phyloP scores from a whole-genome alignment of 2,113 vertebrate species.

The Patagioenas fasciata region DNA sequence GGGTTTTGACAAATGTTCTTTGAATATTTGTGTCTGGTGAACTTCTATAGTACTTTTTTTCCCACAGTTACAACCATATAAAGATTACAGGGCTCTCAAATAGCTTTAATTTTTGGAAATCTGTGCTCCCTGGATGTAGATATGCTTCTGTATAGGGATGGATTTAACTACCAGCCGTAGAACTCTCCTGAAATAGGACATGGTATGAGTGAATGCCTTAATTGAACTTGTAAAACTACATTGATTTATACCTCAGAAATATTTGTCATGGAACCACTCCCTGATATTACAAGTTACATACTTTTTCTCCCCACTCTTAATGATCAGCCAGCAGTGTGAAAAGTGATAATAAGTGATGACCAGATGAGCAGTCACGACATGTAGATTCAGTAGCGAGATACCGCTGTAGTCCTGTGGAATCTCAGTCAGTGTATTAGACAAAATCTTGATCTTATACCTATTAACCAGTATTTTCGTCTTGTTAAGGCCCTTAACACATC shows the following conservation, averaged over 20 bases:
- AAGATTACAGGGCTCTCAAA: not conserved
- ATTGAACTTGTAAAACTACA: not conserved
- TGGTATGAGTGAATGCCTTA: not conserved
- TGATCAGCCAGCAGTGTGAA: not conserved
- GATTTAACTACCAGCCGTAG: not conserved
- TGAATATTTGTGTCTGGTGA: not conserved
- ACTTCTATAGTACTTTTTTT: not conserved
- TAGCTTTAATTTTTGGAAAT: not conserved
- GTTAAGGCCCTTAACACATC: not conserved
- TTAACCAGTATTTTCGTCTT: not conserved
- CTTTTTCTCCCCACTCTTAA: not conserved
- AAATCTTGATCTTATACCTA: not conserved
- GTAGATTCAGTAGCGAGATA: not conserved
- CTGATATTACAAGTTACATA: not conserved
- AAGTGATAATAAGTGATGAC: not conserved
- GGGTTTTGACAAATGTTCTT: not conserved
- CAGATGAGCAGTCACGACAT: not conserved
- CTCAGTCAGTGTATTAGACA: not conserved
- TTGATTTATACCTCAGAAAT: not conserved
- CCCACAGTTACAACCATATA: not conserved
- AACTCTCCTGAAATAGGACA: not conserved
- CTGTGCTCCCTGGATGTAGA: no score
- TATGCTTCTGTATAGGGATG: not conserved
- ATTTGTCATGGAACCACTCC: not conserved
- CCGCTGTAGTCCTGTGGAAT: not conserved